A percentile compares a stretch with the other conserved stretches of the same genome.
These are phyloP conservation scores for Boulengeromyrus knoepffleri DNA, from an alignment of 2,113 vertebrate genomes.

Conservation along the genomic window DNA sequence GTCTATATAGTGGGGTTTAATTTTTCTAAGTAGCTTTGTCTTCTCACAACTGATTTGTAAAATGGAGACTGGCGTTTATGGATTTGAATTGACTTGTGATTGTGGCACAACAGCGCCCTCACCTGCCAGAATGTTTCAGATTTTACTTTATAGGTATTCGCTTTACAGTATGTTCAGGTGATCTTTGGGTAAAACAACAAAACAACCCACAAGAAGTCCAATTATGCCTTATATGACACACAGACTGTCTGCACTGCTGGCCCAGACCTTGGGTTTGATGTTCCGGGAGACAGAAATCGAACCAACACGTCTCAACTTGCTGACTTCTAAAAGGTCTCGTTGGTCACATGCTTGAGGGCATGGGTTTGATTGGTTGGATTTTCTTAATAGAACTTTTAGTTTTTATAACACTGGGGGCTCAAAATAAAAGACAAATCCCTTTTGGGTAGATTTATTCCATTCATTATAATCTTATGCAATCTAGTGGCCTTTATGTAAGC, in stretches of 20 bases:
- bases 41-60: slow-evolving; percentile 1
- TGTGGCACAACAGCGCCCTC: not conserved
- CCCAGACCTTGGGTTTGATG: slow-evolving; percentile 65
- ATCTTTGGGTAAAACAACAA: not conserved
- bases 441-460: not conserved
- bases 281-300: slow-evolving; percentile 68
- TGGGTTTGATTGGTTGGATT: not conserved
- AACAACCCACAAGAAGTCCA: not conserved
- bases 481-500: not conserved
- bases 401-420: not conserved
- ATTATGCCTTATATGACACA: not conserved
- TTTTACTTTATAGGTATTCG: not conserved
- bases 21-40: not conserved
- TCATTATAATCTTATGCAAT: not conserved
- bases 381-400: not conserved
- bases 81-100: not conserved
- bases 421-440: not conserved
- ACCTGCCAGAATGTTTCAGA: not conserved
- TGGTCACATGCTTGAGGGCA: not conserved
- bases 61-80: not conserved
- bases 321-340: slow-evolving; percentile 47
- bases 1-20: not conserved
- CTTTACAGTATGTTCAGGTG: not conserved
- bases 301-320: slow-evolving; percentile 46
- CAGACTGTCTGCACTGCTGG: slow-evolving; percentile 61